Evolutionary conservation across 2,888 invertebrate genomes (phyloP), one percentile per base, ranked within the genome.

Genomic region (Drosophila nigricruria): DNA sequence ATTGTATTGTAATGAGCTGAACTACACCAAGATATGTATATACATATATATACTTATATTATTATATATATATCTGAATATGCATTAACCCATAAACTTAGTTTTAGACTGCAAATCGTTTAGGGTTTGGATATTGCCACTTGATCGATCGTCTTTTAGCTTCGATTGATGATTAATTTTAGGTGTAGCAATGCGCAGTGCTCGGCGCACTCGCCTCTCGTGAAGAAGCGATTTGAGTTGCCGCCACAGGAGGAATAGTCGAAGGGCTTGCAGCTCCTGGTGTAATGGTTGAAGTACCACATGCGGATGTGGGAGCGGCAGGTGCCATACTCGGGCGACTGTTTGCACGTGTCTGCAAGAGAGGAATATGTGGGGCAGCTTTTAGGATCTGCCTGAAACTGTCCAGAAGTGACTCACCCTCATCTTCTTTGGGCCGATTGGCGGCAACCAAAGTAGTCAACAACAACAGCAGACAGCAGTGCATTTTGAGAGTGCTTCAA

Each of bases 241-340:
- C 81, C 77, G 1, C 65, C 77, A 9, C 81, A 79, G 30, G 38
- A 38, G 1, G 79, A 81, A 9, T 77, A 77, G 18, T 10, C 25
- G 23, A 79, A 81, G 1, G 5, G 14, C 1, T 8, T 30, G 49
- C 65, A 68, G 1, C n/a, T 43, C 2, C 9, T 43, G 12, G 14
- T 0, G 3, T 16, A 3, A 9, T 3, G 2, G 1, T 30, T 61
- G 32, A 16, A 81, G 50, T 57, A 43, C 77, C 73, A 77, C 61
- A 67, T 60, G 9, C 43, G 42, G 1, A 38, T 12, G 0, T 34
- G 23, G 4, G 18, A 27, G 1, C 3, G 8, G 30, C 78, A 78
- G 0, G 10, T 0, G 1, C 78, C 80, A 30, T 59, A 64, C 0
- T 8, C 1, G 0, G 72, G 54, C 0, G 18, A 32, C 2, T 12